Evolutionary conservation across 2,113 vertebrate genomes (phyloP).

Genomic region (Hippotragus niger): DNA sequence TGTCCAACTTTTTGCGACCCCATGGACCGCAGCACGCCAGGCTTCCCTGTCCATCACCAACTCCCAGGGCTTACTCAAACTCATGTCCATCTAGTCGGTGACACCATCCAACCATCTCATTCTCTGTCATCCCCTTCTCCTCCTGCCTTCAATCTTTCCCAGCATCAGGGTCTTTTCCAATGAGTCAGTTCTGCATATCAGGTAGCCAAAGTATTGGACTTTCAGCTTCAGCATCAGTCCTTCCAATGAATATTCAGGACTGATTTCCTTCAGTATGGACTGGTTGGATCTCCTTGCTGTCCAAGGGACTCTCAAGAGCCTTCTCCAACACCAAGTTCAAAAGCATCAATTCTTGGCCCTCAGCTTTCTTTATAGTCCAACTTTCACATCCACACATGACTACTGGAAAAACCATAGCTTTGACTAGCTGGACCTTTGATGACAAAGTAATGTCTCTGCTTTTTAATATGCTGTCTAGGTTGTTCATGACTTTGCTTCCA

Average conservation of each 20-base stretch:
- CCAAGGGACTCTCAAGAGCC: not conserved
- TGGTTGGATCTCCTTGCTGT: not conserved
- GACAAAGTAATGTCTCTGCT: not conserved
- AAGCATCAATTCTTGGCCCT: not conserved
- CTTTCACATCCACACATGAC: not conserved
- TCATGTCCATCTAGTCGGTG: accelerated
- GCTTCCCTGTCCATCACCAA: not conserved
- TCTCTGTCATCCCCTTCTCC: not conserved
- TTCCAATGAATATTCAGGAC: not conserved
- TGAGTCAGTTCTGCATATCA: not conserved
- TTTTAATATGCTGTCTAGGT: not conserved
- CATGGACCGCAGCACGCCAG: accelerated
- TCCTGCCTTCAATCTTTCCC: not conserved
- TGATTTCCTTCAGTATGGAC: not conserved
- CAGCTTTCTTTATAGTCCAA: not conserved
- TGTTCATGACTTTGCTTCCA: not conserved
- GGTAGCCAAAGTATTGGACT: not conserved
- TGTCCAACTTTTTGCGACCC: accelerated
- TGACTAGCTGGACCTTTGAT: not conserved
- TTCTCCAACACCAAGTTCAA: not conserved
- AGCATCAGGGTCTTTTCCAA: not conserved
- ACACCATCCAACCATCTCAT: not conserved
- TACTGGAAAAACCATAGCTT: not conserved
- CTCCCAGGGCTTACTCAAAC: not conserved
- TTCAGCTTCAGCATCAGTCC: not conserved